Evolutionary conservation across 2,888 invertebrate species (phyloP).

Genomic region (Melanotus villosus): DNA sequence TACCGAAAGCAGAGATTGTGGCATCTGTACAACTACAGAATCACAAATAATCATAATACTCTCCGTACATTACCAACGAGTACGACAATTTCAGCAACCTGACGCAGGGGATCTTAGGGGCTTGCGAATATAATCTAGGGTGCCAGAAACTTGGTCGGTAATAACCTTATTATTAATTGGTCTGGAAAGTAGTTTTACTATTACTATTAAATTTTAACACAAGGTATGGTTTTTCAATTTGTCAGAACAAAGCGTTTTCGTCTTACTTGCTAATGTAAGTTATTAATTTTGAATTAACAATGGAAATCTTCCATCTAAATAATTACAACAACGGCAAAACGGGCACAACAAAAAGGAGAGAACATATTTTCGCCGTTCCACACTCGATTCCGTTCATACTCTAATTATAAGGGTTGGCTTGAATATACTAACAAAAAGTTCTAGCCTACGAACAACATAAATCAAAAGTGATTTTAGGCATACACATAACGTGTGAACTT

Average conservation of each 20-base stretch:
- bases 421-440: neutral
- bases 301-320: neutral
- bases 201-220: neutral
- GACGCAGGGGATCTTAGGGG: conserved; percentile 11
- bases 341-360: neutral
- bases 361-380: neutral
- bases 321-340: neutral
- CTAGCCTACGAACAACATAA: neutral
- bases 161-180: conserved; percentile 12
- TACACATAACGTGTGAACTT: neutral
- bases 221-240: neutral
- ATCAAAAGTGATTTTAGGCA: neutral
- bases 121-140: neutral
- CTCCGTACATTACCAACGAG: conserved; percentile 24
- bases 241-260: too few species aligned
- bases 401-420: conserved; percentile 4
- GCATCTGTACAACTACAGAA: conserved; percentile 21
- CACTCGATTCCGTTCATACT: neutral
- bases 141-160: neutral
- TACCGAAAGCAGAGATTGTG: conserved; percentile 5
- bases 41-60: conserved; percentile 34
- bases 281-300: neutral
- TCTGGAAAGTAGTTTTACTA: neutral
- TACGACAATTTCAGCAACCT: conserved; percentile 24
- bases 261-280: too few species aligned